Evolutionary conservation across 64 coral and sea anemone species (phyloP).

Genomic region (Montipora sp.): DNA sequence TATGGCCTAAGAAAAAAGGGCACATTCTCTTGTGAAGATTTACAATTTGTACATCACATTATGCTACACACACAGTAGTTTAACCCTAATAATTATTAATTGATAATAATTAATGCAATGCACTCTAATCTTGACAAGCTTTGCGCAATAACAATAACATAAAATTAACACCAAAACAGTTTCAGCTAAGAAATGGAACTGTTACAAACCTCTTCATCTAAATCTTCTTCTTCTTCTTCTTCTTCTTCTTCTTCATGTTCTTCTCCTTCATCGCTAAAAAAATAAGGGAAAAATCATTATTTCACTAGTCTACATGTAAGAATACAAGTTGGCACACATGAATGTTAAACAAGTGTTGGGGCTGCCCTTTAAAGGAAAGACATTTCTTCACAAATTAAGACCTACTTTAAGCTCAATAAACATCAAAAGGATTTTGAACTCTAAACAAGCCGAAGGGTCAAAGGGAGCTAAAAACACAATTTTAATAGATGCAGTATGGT

Average conservation of each 20-base stretch:
- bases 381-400: not conserved
- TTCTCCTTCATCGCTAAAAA: conserved; percentile 77
- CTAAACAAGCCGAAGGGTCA: too few relatives aligned
- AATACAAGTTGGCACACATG: not conserved
- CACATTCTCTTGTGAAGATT: not conserved
- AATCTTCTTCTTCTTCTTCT: conserved; percentile 58
- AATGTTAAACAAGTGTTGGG: not conserved
- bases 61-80: not conserved
- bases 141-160: too few relatives aligned
- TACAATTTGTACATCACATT: not conserved
- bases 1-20: conserved; percentile 54
- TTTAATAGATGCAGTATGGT: too few relatives aligned
- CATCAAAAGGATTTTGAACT: too few relatives aligned
- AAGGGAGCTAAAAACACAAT: too few relatives aligned
- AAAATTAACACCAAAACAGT: too few relatives aligned
- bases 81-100: too few relatives aligned
- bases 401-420: too few relatives aligned
- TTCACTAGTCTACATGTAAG: not conserved
- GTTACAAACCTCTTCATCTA: conserved; percentile 85
- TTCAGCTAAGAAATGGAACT: not conserved
- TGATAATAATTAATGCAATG: too few relatives aligned
- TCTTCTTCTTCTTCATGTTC: conserved; percentile 94
- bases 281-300: not conserved
- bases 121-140: too few relatives aligned
- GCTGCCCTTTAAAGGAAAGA: not conserved